Evolutionary conservation across 2,797 vertebrate genomes (phyloP), one percentile per base, ranked within the genome.

Genomic region (Vultur gryphus): DNA sequence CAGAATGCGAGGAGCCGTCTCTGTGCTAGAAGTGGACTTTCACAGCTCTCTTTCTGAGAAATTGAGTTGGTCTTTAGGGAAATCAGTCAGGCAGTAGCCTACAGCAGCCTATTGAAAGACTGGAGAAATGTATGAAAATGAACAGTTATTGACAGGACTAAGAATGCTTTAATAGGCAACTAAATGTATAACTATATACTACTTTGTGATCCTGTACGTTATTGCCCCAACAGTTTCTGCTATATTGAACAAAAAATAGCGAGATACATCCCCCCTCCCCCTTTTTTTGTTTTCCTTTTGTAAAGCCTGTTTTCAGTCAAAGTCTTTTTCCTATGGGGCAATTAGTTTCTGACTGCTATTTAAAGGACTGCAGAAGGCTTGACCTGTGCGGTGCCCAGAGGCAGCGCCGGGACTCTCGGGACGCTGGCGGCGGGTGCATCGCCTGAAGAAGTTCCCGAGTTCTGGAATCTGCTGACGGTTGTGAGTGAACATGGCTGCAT

Each of bases 391-490:
- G 61, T 20, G 16, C 13, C 7, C 48, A 44, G 59, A 58, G 35
- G 18, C n/a, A 61, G 49, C 49, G 37, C 33, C 0, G 2, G 21
- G 23, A 26, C 16, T 43, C 58, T 37, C 1, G 0, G 39, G 67
- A 8, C 0, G 1, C 31, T 0, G 7, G 17, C 37, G 49, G 5
- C 0, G 0, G 16, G 19, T n/a, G 5, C 6, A 4, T 69, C 20
- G 14, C 17, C 43, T 71, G 52, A n/a, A 73, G 67, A 33, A 29
- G 11, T 20, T 81, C 6, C 35, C 28, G 16, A 33, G 15, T 59
- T 80, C 46, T 72, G 57, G 39, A 41, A 28, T 55, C 26, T 71
- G 17, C 39, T 82, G 17, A 8, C 13, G 25, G 28, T 18, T 33
- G 4, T n/a, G 33, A 71, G 66, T 29, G 25, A 54, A 64, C 33